Base-by-base conservation (phyloP, 2,113 vertebrate species). In the Reinhardtius hippoglossoides region DNA sequence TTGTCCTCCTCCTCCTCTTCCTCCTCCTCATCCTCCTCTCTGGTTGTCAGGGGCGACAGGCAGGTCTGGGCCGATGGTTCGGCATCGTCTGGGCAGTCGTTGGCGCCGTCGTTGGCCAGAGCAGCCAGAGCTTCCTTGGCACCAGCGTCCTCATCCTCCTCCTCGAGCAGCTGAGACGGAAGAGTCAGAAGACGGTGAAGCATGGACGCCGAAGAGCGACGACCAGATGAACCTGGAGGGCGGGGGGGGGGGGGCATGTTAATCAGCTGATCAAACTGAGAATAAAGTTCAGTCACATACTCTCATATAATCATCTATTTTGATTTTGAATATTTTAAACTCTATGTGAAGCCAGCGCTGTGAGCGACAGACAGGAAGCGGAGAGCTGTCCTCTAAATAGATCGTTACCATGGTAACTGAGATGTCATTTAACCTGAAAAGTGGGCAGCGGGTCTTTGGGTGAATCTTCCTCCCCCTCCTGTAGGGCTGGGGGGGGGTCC, bases 171-270 rank as follows among this genome's bases (percentile, higher is more conserved):
- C 93, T 95, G 94, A 8, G 93, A 91, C 14, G 94, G 93, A 0
- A 95, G 89, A 0, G 94, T 95, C 58, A 95, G 90, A 31, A 95
- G 92, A 18, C 94, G 92, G 10, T 95, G 94, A 4, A 95, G 90
- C 94, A 95, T 95, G 2, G 94, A 95, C 13, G 93, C 90, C 0
- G 94, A 94, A 9, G 92, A 89, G 48, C 88, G 70, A 0, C 84
- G 85, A 1, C 78, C 81, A 3, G 83, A 79, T 2, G 86, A 71
- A 0, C 87, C 86, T 65, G 78, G n/a, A 9, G 20, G 5, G 18
- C 18, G 2, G 44, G 13, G 18, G 52, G 12, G 44, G 14, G 44
- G n/a, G 44, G 44, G 24, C 50, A 6, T 8, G 23, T 57, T 23
- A 55, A 23, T 9, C 13, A 10, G 9, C n/a, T 55, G 48, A n/a